Base-by-base conservation (phyloP, 2,797 vertebrate genomes). In the Streptopelia turtur region DNA sequence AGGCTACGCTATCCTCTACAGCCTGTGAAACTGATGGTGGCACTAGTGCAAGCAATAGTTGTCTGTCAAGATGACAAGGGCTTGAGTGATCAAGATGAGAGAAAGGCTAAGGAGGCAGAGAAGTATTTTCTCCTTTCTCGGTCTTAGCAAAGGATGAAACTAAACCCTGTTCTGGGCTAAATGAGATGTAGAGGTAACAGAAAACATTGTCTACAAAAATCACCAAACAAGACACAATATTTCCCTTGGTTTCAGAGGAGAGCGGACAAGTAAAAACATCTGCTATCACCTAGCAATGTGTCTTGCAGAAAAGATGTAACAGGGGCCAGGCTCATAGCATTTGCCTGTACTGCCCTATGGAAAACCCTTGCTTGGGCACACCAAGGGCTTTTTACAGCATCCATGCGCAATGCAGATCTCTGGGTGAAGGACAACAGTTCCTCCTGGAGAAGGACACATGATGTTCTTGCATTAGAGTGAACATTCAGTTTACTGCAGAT, bases 111-210 rank as follows among this genome's bases (percentile, higher is more conserved):
- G 74, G 65, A 66, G 45, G 23, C 33, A 94, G 27, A 77, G n/a
- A 82, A 65, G 13, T 59, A 43, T 78, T 90, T 92, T 89, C 15
- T 83, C 31, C 87, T 87, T 81, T 69, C 47, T 91, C 77, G 21
- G 50, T 94, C 43, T 92, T 94, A 52, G 63, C 63, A 93, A 96
- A 92, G 53, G 52, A 78, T 10, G 30, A 74, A 70, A n/a, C 6
- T 39, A 70, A 83, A 91, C 37, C 35, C 91, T 45, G n/a, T 47
- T 92, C 41, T 47, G 47, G 43, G 27, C 41, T 65, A 90, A 91
- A 81, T 50, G 14, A 84, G 71, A 87, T 77, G 7, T 50, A 87
- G 35, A 79, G 47, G 13, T 53, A 61, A 84, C 20, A 82, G 65
- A 90, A 78, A 93, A 55, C 21, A 23, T 35, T 71, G 15, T 16